These are phyloP conservation scores for Diloba caeruleocephala DNA, from an alignment of 2,888 invertebrate species.

Conservation along the genomic window DNA sequence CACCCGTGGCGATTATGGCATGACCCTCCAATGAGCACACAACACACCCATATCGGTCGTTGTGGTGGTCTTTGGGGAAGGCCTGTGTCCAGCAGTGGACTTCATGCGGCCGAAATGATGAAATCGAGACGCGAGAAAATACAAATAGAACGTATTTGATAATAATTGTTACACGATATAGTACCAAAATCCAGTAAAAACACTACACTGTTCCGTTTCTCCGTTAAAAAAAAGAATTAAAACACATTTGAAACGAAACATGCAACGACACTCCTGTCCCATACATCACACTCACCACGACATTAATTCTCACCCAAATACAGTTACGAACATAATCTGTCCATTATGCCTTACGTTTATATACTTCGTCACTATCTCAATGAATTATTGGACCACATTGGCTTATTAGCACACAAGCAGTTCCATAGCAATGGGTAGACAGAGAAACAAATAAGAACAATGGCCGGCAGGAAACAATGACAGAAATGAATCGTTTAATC, in stretches of 20 bases:
- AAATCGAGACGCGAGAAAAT: too few relatives aligned
- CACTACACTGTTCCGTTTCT: too few relatives aligned
- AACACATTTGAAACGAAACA: conserved; percentile 6
- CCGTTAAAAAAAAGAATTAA: conserved; percentile 7
- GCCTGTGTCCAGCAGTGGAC: too few relatives aligned
- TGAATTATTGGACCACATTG: conserved; percentile 85
- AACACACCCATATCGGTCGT: too few relatives aligned
- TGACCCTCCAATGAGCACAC: too few relatives aligned
- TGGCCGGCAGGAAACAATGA: conserved; percentile 82
- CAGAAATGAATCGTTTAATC: conserved; percentile 86
- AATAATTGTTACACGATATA: too few relatives aligned
- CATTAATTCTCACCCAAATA: conserved; percentile 27
- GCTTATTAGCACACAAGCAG: conserved; percentile 84
- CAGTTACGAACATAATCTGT: conserved; percentile 53
- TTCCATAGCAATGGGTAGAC: conserved; percentile 57
- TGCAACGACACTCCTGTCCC: conserved; percentile 7
- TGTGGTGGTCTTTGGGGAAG: too few relatives aligned
- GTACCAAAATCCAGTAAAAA: too few relatives aligned
- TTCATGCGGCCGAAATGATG: too few relatives aligned
- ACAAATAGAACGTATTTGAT: too few relatives aligned
- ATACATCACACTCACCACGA: conserved; percentile 35
- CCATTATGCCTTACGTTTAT: conserved; percentile 50
- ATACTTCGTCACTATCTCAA: conserved; percentile 67
- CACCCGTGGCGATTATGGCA: too few relatives aligned
- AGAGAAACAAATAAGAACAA: conserved; percentile 79